These are phyloP conservation scores for Numida meleagris DNA, from an alignment of 2,113 vertebrate species.

Conservation along the genomic window DNA sequence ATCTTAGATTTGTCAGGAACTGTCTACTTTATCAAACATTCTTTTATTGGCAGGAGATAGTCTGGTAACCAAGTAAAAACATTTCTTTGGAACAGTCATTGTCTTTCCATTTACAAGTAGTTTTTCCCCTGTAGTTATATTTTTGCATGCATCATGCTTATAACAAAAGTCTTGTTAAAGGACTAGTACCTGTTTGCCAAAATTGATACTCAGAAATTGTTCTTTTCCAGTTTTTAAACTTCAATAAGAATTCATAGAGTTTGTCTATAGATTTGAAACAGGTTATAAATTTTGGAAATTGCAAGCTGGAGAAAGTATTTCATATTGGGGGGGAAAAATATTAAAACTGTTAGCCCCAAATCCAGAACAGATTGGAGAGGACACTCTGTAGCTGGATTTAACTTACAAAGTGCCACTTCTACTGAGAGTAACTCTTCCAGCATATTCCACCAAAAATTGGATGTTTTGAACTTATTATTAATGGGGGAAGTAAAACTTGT, in stretches of 20 bases:
- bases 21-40: background rate
- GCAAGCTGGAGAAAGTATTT: background rate
- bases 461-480: background rate
- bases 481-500: background rate
- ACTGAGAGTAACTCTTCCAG: background rate
- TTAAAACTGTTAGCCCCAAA: background rate
- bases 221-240: background rate
- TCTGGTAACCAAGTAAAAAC: background rate
- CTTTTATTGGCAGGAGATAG: background rate
- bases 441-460: background rate
- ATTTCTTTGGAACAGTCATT: no score
- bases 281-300: background rate
- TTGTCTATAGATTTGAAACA: background rate
- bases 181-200: background rate
- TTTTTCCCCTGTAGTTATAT: background rate
- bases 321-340: background rate
- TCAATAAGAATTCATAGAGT: background rate
- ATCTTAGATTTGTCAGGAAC: background rate
- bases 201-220: background rate
- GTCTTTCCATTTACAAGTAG: no score
- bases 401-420: background rate
- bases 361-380: fast-evolving
- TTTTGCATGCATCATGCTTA: background rate
- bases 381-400: no score
- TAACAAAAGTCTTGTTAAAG: background rate